phyloP scores from a whole-genome alignment of 1,140 invertebrate species.

The Anastatus disparis region DNA sequence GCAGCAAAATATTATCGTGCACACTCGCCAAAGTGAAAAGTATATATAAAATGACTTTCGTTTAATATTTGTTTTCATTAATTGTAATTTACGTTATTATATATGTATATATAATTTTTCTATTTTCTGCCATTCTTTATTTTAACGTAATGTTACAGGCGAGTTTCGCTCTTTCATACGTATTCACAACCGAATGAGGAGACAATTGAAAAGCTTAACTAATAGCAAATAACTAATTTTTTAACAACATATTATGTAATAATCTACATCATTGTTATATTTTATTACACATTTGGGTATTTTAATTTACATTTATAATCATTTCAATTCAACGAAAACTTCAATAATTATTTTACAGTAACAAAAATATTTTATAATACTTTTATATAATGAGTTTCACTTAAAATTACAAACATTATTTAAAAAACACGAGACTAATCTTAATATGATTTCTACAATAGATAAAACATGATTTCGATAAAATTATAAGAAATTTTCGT shows the following conservation, averaged over 20 bases:
- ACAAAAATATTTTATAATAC: neutral
- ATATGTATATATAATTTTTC: slow-evolving; percentile 16
- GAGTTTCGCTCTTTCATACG: slow-evolving; percentile 39
- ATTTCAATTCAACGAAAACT: slow-evolving; percentile 21
- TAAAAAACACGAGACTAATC: neutral
- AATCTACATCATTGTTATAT: slow-evolving; percentile 13
- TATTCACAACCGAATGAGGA: slow-evolving; percentile 64
- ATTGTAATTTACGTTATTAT: slow-evolving; percentile 21
- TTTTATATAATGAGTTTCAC: neutral
- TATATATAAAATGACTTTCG: slow-evolving; percentile 30
- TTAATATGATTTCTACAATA: slow-evolving; percentile 10
- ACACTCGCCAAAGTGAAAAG: slow-evolving; percentile 36
- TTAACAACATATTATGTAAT: slow-evolving; percentile 23
- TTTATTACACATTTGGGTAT: slow-evolving; percentile 4
- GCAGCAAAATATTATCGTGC: slow-evolving; percentile 15
- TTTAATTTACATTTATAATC: slow-evolving; percentile 7
- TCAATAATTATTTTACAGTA: neutral
- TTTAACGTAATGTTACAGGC: slow-evolving; percentile 11
- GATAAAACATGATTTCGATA: neutral
- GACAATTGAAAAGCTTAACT: slow-evolving; percentile 48
- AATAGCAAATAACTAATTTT: slow-evolving; percentile 44
- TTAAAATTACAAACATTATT: neutral
- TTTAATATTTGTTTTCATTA: slow-evolving; percentile 15
- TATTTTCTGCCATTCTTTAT: slow-evolving; percentile 20
- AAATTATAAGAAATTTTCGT: slow-evolving; percentile 18